These are phyloP conservation scores for Pipistrellus pipistrellus DNA, from an alignment of 2,797 vertebrate species.

Conservation along the genomic window DNA sequence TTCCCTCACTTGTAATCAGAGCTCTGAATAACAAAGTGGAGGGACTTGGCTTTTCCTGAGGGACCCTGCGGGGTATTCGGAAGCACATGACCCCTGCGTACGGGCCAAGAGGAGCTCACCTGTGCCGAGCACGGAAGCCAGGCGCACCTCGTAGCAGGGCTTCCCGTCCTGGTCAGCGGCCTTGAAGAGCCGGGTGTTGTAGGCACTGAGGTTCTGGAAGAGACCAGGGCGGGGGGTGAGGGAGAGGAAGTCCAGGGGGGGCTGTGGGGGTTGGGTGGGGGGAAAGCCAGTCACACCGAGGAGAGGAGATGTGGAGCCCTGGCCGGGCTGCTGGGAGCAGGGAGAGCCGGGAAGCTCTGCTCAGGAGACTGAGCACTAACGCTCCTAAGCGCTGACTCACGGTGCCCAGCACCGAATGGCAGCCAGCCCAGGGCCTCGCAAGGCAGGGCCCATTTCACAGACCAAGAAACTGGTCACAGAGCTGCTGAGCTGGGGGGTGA, in stretches of 20 bases:
- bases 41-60: background rate
- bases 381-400: background rate
- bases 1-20: background rate
- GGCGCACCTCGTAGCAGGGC: conserved; percentile 92
- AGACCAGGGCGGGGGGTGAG: background rate
- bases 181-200: conserved; percentile 96
- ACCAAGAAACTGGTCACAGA: background rate
- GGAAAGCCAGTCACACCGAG: background rate
- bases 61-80: background rate
- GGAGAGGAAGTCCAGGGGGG: background rate
- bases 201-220: conserved; percentile 94
- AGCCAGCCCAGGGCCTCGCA: rapidly evolving
- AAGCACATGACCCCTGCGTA: background rate
- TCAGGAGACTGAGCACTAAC: background rate
- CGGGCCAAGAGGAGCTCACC: conserved; percentile 82
- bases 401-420: background rate
- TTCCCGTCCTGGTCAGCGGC: conserved; percentile 87
- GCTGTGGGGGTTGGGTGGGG: too few relatives aligned
- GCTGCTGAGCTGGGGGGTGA: background rate
- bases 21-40: background rate
- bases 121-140: conserved; percentile 92
- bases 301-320: background rate
- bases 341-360: too few relatives aligned
- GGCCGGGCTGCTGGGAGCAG: background rate
- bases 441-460: background rate